Base-by-base conservation (phyloP, 2,888 invertebrate genomes). In the Helleia helle region DNA sequence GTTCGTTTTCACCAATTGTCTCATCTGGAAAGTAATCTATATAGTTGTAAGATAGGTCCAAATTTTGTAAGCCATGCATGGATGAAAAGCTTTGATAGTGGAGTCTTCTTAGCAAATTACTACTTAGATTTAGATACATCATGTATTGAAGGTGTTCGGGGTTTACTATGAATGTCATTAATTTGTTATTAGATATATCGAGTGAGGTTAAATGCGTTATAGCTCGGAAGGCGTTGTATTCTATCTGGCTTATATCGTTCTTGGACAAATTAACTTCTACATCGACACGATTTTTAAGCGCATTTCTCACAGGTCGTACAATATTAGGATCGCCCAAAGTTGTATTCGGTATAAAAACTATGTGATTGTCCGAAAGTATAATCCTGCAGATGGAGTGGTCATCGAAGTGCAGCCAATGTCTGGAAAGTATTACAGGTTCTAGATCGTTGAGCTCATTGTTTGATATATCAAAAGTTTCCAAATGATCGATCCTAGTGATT, bases 401-500 rank as follows among this genome's bases (percentile, higher is more conserved):
- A 2, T 49, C 54, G 6, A 79, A 62, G 50, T 81, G 80, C 1
- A 58, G 46, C 79, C 76, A 83, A 48, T 81, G 80, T 41, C 80
- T 69, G 1, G 58, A 58, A 13, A 84, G 65, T 43, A 79, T 51
- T 0, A 59, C 54, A 0, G 77, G 64, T n/a, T 62, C 63, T 14
- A 81, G 49, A 25, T 57, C 39, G 26, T 66, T 58, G 8, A 84
- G 47, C 31, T 71, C 52, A 47, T 84, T 84, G 26, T 52, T 55
- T 1, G 83, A 80, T 14, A 81, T 53, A 42, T 83, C 83, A 22
- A 83, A 76, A 0, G 75, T 80, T 56, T 76, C 67, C 29, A 84
- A 62, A 50, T 83, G 75, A 14, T 60, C 56, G 22, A 81, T 75
- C 4, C 70, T 66, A 49, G 71, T 65, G 0, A 77, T 56, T 0